Evolutionary conservation across 2,888 invertebrate species (phyloP), one percentile per base, ranked within the genome.

Genomic region (Acronicta aceris): DNA sequence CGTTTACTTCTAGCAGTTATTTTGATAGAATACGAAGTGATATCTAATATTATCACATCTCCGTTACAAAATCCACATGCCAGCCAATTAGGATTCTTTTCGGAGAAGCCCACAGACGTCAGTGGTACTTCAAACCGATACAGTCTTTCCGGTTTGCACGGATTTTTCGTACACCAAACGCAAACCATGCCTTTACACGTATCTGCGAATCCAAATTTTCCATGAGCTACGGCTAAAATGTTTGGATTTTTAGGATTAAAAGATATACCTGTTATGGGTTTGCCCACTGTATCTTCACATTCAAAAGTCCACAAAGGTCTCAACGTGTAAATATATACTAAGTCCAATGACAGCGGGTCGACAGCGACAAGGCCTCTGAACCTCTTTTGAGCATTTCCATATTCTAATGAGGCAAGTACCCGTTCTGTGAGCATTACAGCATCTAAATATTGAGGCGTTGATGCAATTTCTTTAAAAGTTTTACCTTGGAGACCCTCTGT

Each of bases 131-230:
- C 82, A 79, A 97, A 97, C 5, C 88, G 77, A 78, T 96, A 97
- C 7, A 94, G 82, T 65, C 97, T 94, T 84, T 97, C 98, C 0
- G 98, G 98, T 81, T 96, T 96, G 13, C 95, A 95, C 0, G 97
- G 97, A 86, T 98, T 98, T 88, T 98, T 97, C 1, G 96, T 96
- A 79, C 96, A 97, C 98, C 98, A 98, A 59, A 98, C 87, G 74
- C 96, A 95, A 1, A 98, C 95, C 40, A 96, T 81, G 0, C 98
- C 98, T 1, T 87, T 86, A n/a, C 89, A 89, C 0, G 89, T 87
- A 30, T 96, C 95, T 0, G 94, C 91, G 80, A 95, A 96, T 36
- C 93, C 95, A 71, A 95, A 96, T 78, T 96, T 95, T 0, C 97
- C 97, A 81, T 98, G 97, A 12, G 96, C 97, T 0, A 97, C 97